These are phyloP conservation scores for Rhizomys pruinosus DNA, from an alignment of 2,113 vertebrate genomes.

Conservation along the genomic window DNA sequence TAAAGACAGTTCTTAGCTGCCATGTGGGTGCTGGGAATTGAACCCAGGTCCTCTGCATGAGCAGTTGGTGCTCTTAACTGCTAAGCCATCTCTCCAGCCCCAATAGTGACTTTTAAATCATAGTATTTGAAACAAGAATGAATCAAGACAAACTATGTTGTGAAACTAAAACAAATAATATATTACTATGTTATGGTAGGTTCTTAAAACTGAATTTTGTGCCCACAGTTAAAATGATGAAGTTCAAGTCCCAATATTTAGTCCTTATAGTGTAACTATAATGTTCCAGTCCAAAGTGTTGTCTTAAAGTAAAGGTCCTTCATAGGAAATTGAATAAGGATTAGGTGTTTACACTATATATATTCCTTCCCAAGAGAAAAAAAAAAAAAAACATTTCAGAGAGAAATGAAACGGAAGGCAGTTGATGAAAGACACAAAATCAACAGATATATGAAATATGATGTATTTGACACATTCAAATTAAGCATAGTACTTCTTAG, in stretches of 20 bases:
- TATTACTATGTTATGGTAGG: neutral
- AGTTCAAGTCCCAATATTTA: neutral
- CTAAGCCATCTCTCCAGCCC: too few relatives aligned
- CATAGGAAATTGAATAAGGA: neutral
- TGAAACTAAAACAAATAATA: neutral
- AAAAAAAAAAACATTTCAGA: neutral
- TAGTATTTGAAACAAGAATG: neutral
- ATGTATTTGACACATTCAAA: neutral
- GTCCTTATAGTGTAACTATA: neutral
- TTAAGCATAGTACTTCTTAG: neutral
- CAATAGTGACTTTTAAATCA: neutral
- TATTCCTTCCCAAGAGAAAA: neutral
- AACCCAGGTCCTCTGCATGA: too few relatives aligned
- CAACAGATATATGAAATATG: neutral
- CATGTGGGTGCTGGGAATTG: too few relatives aligned
- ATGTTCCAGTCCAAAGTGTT: neutral
- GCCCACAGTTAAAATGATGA: neutral
- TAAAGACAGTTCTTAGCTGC: too few relatives aligned
- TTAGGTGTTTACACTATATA: neutral
- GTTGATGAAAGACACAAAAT: neutral
- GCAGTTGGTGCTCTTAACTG: too few relatives aligned
- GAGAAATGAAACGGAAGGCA: neutral
- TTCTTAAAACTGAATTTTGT: neutral
- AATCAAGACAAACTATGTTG: neutral
- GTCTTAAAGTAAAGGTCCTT: neutral